phyloP scores from a whole-genome alignment of 2,113 vertebrate genomes.

The Cyanoliseus patagonus region DNA sequence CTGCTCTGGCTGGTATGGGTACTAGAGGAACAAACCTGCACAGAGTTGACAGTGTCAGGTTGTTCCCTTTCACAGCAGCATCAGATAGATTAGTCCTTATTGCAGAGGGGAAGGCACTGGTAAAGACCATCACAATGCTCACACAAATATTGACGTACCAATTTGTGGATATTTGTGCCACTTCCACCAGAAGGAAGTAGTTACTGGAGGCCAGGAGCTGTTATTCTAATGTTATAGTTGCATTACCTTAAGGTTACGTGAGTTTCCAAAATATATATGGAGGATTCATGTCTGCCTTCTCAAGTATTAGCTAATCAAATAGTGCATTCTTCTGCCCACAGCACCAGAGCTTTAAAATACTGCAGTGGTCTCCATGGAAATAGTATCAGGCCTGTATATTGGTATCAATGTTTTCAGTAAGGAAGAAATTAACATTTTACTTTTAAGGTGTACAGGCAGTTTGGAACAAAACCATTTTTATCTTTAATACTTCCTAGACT shows the following conservation, averaged over 20 bases:
- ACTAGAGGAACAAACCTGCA: neutral
- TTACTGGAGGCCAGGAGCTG: neutral
- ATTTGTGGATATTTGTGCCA: neutral
- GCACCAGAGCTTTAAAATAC: neutral
- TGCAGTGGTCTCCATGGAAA: constrained; percentile 18
- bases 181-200: neutral
- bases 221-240: neutral
- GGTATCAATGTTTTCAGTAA: neutral
- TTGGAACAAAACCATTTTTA: neutral
- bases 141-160: accelerated
- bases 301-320: neutral
- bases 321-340: neutral
- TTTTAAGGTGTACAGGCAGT: neutral
- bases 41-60: neutral
- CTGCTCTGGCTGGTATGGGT: neutral
- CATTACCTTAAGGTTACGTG: neutral
- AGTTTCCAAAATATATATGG: neutral
- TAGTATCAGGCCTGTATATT: neutral
- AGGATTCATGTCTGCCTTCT: neutral
- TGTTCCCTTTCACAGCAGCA: neutral
- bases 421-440: neutral
- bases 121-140: neutral
- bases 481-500: neutral
- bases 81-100: neutral
- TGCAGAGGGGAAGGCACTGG: neutral